These are phyloP conservation scores for Phyllotis vaccarum DNA, from an alignment of 2,797 vertebrate species.

Conservation along the genomic window DNA sequence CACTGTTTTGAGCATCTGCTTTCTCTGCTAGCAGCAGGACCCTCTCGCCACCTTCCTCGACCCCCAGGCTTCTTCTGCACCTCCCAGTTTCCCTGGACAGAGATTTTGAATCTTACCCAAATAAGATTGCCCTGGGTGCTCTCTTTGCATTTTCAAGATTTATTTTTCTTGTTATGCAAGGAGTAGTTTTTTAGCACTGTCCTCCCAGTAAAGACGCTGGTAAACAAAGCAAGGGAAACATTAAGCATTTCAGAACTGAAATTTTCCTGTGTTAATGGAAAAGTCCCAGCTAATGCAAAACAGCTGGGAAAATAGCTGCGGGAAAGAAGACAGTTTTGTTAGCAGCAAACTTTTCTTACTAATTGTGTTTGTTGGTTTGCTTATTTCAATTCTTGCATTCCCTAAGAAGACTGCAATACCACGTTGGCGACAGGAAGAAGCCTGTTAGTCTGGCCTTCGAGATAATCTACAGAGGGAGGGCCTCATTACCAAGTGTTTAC, in stretches of 20 bases:
- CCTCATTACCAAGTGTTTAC: background rate
- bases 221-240: slow-evolving; percentile 42
- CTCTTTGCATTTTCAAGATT: background rate
- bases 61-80: background rate
- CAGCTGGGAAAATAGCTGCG: slow-evolving; percentile 56
- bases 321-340: slow-evolving; percentile 5
- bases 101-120: background rate
- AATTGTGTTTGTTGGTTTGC: slow-evolving; percentile 1
- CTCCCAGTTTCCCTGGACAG: background rate
- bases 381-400: background rate
- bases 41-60: background rate
- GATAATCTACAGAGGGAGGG: background rate
- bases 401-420: background rate
- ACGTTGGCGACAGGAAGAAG: background rate
- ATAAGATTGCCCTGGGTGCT: background rate
- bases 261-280: slow-evolving; percentile 30
- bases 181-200: background rate
- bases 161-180: background rate
- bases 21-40: background rate
- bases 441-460: background rate
- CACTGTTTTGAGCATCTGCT: background rate
- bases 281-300: slow-evolving; percentile 40
- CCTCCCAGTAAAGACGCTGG: background rate
- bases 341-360: slow-evolving; percentile 33
- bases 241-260: slow-evolving; percentile 33